Evolutionary conservation across 2,888 invertebrate species (phyloP), one percentile per base, ranked within the genome.

Genomic region (Drosophila eohydei): DNA sequence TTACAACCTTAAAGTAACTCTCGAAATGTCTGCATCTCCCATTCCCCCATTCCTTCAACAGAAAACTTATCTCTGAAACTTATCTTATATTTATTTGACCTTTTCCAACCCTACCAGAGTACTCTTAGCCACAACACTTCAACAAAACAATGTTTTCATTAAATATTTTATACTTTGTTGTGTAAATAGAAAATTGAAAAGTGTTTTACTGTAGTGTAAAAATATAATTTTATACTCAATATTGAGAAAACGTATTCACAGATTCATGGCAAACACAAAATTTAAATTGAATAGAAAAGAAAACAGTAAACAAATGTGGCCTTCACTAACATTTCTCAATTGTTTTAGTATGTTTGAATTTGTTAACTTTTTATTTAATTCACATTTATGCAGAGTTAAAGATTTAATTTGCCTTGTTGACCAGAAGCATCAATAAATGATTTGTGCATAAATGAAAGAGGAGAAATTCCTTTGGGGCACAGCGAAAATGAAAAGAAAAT

Each of bases 401-500:
- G 16, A 50, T 9, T 50, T 48, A 32, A 48, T 16, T 44, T 48
- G 50, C 32, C 32, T 32, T 6, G 16, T 11, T 50, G 48, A n/a
- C 30, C 30, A 1, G 11, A 5, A 30, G 30, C 14, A 21, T 21
- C 14, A 21, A 52, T 26, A 36, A 32, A 50, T 21, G 6, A 3
- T 16, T 50, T 32, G 4, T 16, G 11, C 2, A 11, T 16, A 36
- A 36, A 21, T 2, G 3, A 44, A 51, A 50, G 46, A 46, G 28
- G 41, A 9, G 52, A 36, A n/a, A 32, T 48, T 11, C 12, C 8
- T 56, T n/a, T 1, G 44, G 30, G 28, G 38, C 52, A n/a, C 26
- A 38, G 30, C 6, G 7, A 38, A 46, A 43, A 32, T 52, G n/a
- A 58, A 52, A 56, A 46, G 65, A 67, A 70, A 82, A 80, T 77